Evolutionary conservation across 2,797 vertebrate genomes (phyloP).

Genomic region (Epinephelus awoara): DNA sequence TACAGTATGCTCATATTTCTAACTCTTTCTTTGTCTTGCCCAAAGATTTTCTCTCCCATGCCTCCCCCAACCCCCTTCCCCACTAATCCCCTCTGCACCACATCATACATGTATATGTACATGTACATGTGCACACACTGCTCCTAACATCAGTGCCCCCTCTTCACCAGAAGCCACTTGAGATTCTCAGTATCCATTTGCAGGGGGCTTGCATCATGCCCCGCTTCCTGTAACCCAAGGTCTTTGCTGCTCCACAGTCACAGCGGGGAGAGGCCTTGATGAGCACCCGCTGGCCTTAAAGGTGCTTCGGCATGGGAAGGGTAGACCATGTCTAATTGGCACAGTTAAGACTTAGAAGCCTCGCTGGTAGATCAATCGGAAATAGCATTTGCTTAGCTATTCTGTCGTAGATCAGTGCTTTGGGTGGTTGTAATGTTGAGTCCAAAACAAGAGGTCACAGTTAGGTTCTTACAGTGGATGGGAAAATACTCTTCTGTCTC

Average conservation of each 20-base stretch:
- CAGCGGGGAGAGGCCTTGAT: slow-evolving; percentile 68
- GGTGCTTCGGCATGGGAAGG: slow-evolving; percentile 36
- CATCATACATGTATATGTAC: slow-evolving; percentile 9
- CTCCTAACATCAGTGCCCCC: slow-evolving; percentile 38
- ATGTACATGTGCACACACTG: slow-evolving; percentile 4
- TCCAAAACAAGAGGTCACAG: background rate
- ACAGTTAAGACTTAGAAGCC: slow-evolving; percentile 49
- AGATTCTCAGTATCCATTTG: slow-evolving; percentile 70
- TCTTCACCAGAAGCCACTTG: slow-evolving; percentile 33
- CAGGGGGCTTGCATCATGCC: slow-evolving; percentile 78
- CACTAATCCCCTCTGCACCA: background rate
- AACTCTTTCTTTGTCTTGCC: slow-evolving; percentile 13
- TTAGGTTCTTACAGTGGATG: background rate
- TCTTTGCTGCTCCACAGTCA: slow-evolving; percentile 57
- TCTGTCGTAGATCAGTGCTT: background rate
- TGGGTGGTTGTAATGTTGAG: background rate
- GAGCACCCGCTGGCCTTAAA: slow-evolving; percentile 61
- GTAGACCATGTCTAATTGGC: slow-evolving; percentile 58
- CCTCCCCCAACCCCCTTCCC: background rate
- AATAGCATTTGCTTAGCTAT: slow-evolving; percentile 19
- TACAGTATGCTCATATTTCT: background rate
- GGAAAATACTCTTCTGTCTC: slow-evolving; percentile 4
- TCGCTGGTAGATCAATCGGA: slow-evolving; percentile 22
- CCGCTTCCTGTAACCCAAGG: slow-evolving; percentile 54
- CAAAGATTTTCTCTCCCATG: background rate